phyloP scores from a whole-genome alignment of 2,888 invertebrate species.

The Sphaerophoria taeniata region DNA sequence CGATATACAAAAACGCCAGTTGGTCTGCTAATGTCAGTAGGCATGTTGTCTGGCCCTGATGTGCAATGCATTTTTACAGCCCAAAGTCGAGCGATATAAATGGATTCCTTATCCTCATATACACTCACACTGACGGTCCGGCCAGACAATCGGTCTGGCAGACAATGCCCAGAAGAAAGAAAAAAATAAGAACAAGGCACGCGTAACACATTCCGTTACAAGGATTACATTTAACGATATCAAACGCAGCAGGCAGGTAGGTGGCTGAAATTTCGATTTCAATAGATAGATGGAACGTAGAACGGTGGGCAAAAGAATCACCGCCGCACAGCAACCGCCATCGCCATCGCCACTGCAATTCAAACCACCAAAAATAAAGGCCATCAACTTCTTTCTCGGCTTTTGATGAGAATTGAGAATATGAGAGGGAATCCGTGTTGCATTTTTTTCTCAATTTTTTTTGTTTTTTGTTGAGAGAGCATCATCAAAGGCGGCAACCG shows the following conservation, averaged over 20 bases:
- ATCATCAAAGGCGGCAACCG: constrained; percentile 68
- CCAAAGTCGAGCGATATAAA: not conserved
- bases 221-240: constrained; percentile 70
- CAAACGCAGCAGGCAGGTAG: constrained; percentile 68
- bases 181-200: constrained; percentile 54
- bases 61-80: not conserved
- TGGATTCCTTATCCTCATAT: constrained; percentile 1
- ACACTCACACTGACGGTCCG: too few species aligned
- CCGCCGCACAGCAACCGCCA: too few species aligned
- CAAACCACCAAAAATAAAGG: constrained; percentile 32
- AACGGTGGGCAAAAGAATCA: constrained; percentile 67
- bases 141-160: constrained; percentile 59
- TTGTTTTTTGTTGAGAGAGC: constrained; percentile 24
- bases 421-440: constrained; percentile 67
- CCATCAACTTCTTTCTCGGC: constrained; percentile 16
- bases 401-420: constrained; percentile 37
- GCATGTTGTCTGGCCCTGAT: constrained; percentile 36
- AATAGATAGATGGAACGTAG: constrained; percentile 58
- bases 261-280: constrained; percentile 54
- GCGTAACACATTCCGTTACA: constrained; percentile 74
- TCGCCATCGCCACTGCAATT: constrained; percentile 16
- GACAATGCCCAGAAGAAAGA: constrained; percentile 38
- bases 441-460: constrained; percentile 58
- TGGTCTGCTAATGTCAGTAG: constrained; percentile 66
- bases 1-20: constrained; percentile 65